Conservation (phyloP, 2,888 invertebrate genomes). For the Trissonchulus sp. region DNA sequence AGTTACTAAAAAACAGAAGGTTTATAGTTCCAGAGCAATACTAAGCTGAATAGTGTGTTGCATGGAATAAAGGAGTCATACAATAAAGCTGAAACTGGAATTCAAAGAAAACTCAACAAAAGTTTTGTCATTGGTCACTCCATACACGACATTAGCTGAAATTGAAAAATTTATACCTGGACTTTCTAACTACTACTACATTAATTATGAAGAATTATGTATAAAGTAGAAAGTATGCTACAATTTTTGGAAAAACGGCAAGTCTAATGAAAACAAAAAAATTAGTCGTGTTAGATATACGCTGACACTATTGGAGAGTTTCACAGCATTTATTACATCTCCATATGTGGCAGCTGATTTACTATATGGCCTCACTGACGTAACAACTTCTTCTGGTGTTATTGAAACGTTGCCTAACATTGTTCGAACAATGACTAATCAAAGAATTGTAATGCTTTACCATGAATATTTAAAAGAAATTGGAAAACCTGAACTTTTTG, state of each 20-base stretch:
- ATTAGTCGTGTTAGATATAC: neutral
- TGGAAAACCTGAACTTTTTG: neutral
- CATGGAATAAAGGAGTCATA: neutral
- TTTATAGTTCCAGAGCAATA: neutral
- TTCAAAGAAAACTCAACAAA: neutral
- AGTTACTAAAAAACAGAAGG: neutral
- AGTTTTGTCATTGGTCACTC: neutral
- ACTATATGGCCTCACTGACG: neutral
- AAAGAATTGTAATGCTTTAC: neutral
- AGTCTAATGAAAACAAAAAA: too few species aligned
- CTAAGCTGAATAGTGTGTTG: neutral
- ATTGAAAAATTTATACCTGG: neutral
- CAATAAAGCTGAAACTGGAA: neutral
- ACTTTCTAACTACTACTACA: neutral
- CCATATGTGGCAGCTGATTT: conserved; percentile 12
- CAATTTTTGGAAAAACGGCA: too few species aligned
- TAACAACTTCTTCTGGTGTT: neutral
- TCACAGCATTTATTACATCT: conserved; percentile 1
- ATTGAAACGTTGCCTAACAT: neutral
- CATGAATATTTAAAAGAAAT: conserved; percentile 1
- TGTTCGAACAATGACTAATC: conserved; percentile 5
- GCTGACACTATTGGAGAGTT: neutral
- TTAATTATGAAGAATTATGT: neutral
- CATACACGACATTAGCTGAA: neutral
- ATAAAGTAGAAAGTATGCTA: neutral